These are phyloP conservation scores for Byasa hedistus DNA, from an alignment of 2,888 invertebrate genomes.

Conservation along the genomic window DNA sequence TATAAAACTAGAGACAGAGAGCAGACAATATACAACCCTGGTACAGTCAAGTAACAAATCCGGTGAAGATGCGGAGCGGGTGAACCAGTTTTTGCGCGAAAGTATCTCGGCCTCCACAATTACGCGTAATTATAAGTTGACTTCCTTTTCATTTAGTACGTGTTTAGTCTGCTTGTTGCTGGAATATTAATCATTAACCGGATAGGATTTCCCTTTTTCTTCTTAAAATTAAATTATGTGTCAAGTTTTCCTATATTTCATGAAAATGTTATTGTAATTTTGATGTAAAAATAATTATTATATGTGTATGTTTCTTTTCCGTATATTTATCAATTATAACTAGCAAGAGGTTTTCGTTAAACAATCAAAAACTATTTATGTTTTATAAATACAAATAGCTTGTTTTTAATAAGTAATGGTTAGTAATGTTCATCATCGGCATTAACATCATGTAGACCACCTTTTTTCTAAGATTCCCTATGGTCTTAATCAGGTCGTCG, in stretches of 20 bases:
- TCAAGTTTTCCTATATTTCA: not conserved
- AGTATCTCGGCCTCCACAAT: conserved; percentile 59
- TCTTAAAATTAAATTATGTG: too few relatives aligned
- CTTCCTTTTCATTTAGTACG: conserved; percentile 53
- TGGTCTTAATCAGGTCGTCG: too few relatives aligned
- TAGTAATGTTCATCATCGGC: not conserved
- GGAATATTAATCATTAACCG: conserved; percentile 3
- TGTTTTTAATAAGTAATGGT: not conserved
- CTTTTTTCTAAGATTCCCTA: too few relatives aligned
- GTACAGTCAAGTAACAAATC: conserved; percentile 49
- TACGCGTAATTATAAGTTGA: conserved; percentile 64
- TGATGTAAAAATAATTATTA: not conserved
- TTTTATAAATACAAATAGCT: not conserved
- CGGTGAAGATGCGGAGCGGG: conserved; percentile 58
- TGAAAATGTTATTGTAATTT: not conserved
- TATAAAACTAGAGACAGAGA: not conserved
- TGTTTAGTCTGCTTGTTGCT: conserved; percentile 25
- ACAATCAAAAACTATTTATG: not conserved
- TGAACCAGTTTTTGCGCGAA: conserved; percentile 66
- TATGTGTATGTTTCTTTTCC: not conserved
- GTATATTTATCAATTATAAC: not conserved
- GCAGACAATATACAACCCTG: conserved; percentile 32
- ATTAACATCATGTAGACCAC: too few relatives aligned
- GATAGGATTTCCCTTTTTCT: not conserved
- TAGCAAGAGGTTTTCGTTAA: not conserved